These are phyloP conservation scores for Trimorus sp. DNA, from an alignment of 2,888 invertebrate species.

Conservation along the genomic window DNA sequence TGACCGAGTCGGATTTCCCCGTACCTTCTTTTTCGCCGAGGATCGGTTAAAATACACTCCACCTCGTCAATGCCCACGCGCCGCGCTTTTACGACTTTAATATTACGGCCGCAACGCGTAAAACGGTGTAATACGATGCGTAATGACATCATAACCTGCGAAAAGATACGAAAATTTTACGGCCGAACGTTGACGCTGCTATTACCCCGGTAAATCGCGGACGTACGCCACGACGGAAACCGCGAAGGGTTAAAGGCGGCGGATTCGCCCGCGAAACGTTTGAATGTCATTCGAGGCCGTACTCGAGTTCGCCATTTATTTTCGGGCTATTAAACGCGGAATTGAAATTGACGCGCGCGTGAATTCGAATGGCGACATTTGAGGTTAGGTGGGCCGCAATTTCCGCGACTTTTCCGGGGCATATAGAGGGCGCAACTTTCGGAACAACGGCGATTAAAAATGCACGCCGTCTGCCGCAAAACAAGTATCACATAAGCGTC, in stretches of 20 bases:
- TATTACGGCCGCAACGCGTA: slow-evolving; percentile 63
- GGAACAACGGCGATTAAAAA: slow-evolving; percentile 17
- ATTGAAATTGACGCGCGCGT: not conserved
- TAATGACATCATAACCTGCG: slow-evolving; percentile 68
- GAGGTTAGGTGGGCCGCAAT: not conserved
- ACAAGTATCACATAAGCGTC: slow-evolving; percentile 25
- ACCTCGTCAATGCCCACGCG: slow-evolving; percentile 6
- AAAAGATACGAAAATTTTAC: slow-evolving; percentile 66
- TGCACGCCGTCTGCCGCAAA: slow-evolving; percentile 10
- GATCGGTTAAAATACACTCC: slow-evolving; percentile 27
- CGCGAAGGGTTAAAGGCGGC: slow-evolving; percentile 28
- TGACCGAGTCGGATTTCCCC: no score
- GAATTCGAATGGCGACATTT: no score
- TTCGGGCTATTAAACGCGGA: slow-evolving; percentile 9
- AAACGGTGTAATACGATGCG: slow-evolving; percentile 69
- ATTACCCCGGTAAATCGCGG: slow-evolving; percentile 51
- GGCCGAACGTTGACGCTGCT: slow-evolving; percentile 58
- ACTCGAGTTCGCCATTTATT: slow-evolving; percentile 18
- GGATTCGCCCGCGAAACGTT: not conserved
- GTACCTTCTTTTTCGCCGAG: no score
- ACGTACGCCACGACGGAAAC: slow-evolving; percentile 15
- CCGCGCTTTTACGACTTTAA: slow-evolving; percentile 34
- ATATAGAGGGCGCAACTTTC: slow-evolving; percentile 9
- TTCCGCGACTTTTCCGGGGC: slow-evolving; percentile 15
- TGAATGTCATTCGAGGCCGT: not conserved